Evolutionary conservation across 2,888 invertebrate genomes (phyloP), one percentile per base, ranked within the genome.

Genomic region (Drosophila stalkeri): DNA sequence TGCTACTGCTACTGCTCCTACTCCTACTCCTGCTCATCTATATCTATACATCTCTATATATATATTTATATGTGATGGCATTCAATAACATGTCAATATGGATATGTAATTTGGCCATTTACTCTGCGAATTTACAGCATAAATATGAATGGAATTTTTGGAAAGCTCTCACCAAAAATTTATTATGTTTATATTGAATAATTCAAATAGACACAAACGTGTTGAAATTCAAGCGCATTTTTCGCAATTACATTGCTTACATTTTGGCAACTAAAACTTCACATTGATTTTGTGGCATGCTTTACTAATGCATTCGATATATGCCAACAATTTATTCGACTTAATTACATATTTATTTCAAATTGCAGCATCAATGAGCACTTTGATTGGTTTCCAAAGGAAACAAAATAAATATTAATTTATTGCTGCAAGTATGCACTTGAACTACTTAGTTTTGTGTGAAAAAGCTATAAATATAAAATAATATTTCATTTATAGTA

Each of bases 51-150:
- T 59, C 9, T 63, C 16, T 54, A 12, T 27, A 6, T n/a, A 2
- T 41, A 11, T 59, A 52, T 59, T 46, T 54, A 49, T 65, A 18
- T 20, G 62, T 39, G 57, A 39, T 49, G 23, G 62, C 60, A 74
- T 74, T 81, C 81, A 81, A 79, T 81, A 81, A 71, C 79, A 75
- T 81, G 75, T 81, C 80, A 81, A 80, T 71, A 81, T 81, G 64
- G 59, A 65, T 75, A 75, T 78, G 65, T 71, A 81, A 75, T 78
- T 78, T 81, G 52, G 51, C 59, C 69, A 70, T 78, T 74, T 74
- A 44, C 79, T 79, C 41, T 60, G 49, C 54, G 55, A 80, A 64
- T 72, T 76, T 80, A 72, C n/a, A 43, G 64, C 46, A 74, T 74
- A 81, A 81, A 81, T 75, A 78, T 56, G 71, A 71, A 62, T 44